Conservation (phyloP, 2,797 vertebrate genomes). For the Jordanella pulchra region DNA sequence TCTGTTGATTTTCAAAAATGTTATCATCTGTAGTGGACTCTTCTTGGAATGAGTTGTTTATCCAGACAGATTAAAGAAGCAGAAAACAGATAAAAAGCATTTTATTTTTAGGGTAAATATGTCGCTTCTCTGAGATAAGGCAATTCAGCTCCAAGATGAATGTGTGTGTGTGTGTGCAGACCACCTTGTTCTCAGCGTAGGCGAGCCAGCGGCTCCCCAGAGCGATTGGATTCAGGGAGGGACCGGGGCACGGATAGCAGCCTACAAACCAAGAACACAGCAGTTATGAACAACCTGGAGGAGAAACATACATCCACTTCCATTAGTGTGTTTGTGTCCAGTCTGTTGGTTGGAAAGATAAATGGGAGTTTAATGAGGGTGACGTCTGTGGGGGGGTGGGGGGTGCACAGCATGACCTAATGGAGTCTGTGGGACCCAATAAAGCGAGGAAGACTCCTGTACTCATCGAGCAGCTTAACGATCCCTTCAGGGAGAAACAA, state of each 20-base stretch:
- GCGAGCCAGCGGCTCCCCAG: constrained; percentile 96
- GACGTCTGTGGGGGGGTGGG: constrained; percentile 46
- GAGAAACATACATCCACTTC: constrained; percentile 4
- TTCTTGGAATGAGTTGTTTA: constrained; percentile 68
- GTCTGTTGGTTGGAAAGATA: constrained; percentile 62
- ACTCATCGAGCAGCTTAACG: constrained; percentile 82
- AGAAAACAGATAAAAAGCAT: constrained; percentile 65
- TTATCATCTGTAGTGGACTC: constrained; percentile 68
- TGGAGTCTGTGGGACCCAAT: constrained; percentile 73
- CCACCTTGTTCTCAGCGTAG: constrained; percentile 98
- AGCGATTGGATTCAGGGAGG: constrained; percentile 95
- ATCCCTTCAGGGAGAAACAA: constrained; percentile 71
- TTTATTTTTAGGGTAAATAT: constrained; percentile 66
- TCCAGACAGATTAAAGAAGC: constrained; percentile 67
- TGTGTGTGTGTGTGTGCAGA: constrained; percentile 23
- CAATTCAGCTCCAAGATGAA: constrained; percentile 28
- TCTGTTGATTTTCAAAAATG: constrained; percentile 70
- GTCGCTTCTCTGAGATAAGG: constrained; percentile 53
- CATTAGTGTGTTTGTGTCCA: constrained; percentile 64
- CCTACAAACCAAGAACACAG: constrained; percentile 78
- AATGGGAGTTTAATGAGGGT: constrained; percentile 76
- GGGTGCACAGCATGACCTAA: constrained; percentile 64
- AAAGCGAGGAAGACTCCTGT: constrained; percentile 74
- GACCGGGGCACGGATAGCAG: constrained; percentile 96
- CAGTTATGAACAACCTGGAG: neutral